Percentiles rank a stretch among this genome's conserved stretches.
phyloP scores from a whole-genome alignment of 2,888 invertebrate genomes.

The Diabrotica balteata region DNA sequence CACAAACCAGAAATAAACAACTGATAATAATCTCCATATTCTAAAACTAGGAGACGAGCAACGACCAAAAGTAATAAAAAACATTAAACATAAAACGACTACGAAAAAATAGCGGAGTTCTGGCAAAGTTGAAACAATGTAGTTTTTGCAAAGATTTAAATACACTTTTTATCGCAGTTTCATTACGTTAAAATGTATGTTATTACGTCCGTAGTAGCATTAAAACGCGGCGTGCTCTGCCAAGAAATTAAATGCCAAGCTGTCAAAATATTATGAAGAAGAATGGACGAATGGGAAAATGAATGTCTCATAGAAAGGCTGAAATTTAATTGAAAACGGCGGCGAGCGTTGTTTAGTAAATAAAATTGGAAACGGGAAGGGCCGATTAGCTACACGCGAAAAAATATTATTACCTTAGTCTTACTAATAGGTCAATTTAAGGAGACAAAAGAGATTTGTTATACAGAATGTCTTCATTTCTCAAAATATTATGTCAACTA shows the following conservation, averaged over 20 bases:
- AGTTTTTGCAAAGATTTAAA: conserved; percentile 34
- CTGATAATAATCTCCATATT: no score
- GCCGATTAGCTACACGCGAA: conserved; percentile 3
- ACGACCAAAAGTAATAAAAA: background rate
- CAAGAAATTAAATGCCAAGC: conserved; percentile 35
- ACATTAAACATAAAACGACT: background rate
- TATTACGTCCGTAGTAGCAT: conserved; percentile 29
- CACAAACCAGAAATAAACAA: no score
- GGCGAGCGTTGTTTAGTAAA: conserved; percentile 6
- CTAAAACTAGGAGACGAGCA: no score
- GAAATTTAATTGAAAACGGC: conserved; percentile 31
- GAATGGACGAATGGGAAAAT: conserved; percentile 35
- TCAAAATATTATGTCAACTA: no score
- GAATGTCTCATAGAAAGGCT: conserved; percentile 35
- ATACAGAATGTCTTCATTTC: no score
- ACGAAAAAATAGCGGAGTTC: background rate
- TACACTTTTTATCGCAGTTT: conserved; percentile 36
- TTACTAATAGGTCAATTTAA: no score
- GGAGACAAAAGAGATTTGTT: no score
- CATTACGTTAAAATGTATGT: conserved; percentile 37
- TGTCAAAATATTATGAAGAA: conserved; percentile 36
- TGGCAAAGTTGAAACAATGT: conserved; percentile 32
- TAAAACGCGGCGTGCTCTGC: conserved; percentile 34
- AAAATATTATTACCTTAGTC: background rate
- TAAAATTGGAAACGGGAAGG: conserved; percentile 4